Evolutionary conservation across 2,888 invertebrate genomes (phyloP), one percentile per base, ranked within the genome.

Genomic region (Tortrix viridana): DNA sequence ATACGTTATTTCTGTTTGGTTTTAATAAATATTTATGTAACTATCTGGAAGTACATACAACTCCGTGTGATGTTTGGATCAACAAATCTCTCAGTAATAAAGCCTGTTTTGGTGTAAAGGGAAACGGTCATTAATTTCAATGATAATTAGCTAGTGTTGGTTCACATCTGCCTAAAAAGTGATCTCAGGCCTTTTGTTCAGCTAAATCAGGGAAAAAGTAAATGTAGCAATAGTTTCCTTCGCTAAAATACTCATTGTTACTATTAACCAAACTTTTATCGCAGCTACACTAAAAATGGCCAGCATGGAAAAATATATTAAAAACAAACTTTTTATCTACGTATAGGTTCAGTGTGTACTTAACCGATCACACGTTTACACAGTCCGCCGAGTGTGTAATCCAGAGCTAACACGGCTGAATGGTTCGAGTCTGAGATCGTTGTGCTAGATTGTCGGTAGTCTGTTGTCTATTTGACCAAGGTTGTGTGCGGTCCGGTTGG

Each of bases 381-480:
- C 74, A 78, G 70, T 69, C 73, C 73, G 67, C 75, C 65, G 74
- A 76, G 75, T 80, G 77, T 76, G 77, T 83, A 82, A 86, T 82
- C 74, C 69, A 58, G 67, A 67, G 70, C 71, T 76, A 79, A 75
- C 76, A 74, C 75, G 80, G 75, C 70, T 74, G 72, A 74, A 64
- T 73, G 77, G 70, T 62, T 76, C 68, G 68, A 67, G 68, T 75
- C 73, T 74, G 73, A 62, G 66, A 62, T 65, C 52, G 52, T 63
- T 57, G 63, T 63, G 46, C 47, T 62, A 41, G 20, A 43, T 54
- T 46, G 46, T 50, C 53, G 46, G 32, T 60, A 32, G 12, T 32
- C 48, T 26, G 37, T 47, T 38, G 53, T 56, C 56, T 56, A 46
- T 50, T n/a, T 52, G 52, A 52, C 37, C 62, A 56, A 63, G 56